These are phyloP conservation scores for Serinus canaria DNA, from an alignment of 2,113 vertebrate species.

Conservation along the genomic window DNA sequence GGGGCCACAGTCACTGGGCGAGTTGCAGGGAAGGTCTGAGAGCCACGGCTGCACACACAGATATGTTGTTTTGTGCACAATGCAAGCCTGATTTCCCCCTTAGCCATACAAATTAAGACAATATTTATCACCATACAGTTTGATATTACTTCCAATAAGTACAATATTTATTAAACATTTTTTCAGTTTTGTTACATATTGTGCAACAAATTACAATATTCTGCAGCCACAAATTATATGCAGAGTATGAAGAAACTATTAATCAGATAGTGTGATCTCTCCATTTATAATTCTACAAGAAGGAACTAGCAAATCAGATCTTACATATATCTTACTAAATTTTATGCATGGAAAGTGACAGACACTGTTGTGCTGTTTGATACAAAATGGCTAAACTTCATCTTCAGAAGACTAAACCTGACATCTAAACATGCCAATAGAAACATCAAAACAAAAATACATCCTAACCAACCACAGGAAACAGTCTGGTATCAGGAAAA, in stretches of 20 bases:
- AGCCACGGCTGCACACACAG: constrained; percentile 72
- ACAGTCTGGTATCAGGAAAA: constrained; percentile 89
- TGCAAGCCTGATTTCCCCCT: constrained; percentile 73
- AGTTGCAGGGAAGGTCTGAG: constrained; percentile 48
- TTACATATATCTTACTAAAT: constrained; percentile 90
- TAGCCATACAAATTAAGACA: constrained; percentile 85
- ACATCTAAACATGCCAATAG: constrained; percentile 87
- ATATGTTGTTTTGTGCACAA: constrained; percentile 68
- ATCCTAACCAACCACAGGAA: constrained; percentile 85
- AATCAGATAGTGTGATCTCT: constrained; percentile 84
- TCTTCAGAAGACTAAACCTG: constrained; percentile 87
- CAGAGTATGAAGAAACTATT: constrained; percentile 90
- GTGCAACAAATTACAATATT: constrained; percentile 95
- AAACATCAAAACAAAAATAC: constrained; percentile 84
- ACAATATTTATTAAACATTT: constrained; percentile 99
- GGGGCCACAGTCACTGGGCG: background rate
- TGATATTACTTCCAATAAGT: constrained; percentile 90
- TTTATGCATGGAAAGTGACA: constrained; percentile 88
- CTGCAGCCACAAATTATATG: constrained; percentile 94
- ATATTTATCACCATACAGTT: constrained; percentile 87
- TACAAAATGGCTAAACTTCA: constrained; percentile 88
- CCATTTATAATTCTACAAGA: constrained; percentile 86
- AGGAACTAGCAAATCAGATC: constrained; percentile 91
- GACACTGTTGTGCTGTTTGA: constrained; percentile 87
- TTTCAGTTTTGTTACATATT: constrained; percentile 93